Evolutionary conservation across 1,140 invertebrate genomes (phyloP), one percentile per base, ranked within the genome.

Genomic region (Phymorhynchus buccinoides): DNA sequence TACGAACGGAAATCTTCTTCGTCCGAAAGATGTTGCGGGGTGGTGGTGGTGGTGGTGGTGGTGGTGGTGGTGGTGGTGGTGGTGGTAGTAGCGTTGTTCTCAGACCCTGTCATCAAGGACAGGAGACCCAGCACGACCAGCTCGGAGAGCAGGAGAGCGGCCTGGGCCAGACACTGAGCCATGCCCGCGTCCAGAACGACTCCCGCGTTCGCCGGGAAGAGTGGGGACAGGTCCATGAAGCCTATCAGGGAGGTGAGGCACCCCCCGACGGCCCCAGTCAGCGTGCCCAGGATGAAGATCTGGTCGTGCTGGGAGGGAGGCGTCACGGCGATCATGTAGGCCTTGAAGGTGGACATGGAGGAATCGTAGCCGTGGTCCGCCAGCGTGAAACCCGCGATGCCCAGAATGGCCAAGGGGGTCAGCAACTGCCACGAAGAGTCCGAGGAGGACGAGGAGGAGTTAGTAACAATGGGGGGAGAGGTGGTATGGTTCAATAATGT

Each of bases 361-460:
- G 81, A 71, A 12, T 83, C 81, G 18, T 83, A 83, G 66, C 81
- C 81, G n/a, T 83, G 81, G 30, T 83, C 81, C 1, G 48, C 22
- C 1, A 71, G 3, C 14, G 35, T 37, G 41, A 83, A 83, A 1
- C 81, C 81, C 14, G 37, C n/a, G 37, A 83, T 71, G 37, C 81
- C 81, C 62, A 83, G 62, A 44, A 83, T 41, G 14, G 62, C 81
- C 81, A 83, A 3, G 32, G 16, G 37, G 56, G 56, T 22, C 56
- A 62, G 6, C 4, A 18, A 62, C 14, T 27, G n/a, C n/a, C n/a
- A n/a, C n/a, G n/a, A n/a, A n/a, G n/a, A n/a, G n/a, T n/a, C n/a
- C n/a, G n/a, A 6, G 22, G 56, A 62, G 56, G 56, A 3, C 18
- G 12, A 16, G 56, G 56, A 62, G 22, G 12, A 16, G 22, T n/a